Evolutionary conservation across 2,888 invertebrate genomes (phyloP).

Genomic region (Nephrotoma appendiculata): DNA sequence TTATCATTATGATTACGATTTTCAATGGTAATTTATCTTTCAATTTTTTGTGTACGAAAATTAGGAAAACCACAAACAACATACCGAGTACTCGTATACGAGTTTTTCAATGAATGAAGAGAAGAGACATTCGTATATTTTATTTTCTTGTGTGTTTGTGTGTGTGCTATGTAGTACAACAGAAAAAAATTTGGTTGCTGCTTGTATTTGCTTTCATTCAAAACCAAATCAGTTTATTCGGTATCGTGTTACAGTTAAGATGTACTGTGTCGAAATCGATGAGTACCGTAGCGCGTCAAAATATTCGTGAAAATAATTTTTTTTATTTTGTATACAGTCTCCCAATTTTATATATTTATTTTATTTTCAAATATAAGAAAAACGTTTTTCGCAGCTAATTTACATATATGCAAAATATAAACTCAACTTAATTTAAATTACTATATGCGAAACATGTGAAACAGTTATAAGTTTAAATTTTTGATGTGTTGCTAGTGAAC

Average conservation of each 20-base stretch:
- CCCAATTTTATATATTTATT: no score
- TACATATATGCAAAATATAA: neutral
- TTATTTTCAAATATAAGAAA: neutral
- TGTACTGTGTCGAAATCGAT: neutral
- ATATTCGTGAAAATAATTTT: neutral
- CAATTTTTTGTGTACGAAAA: neutral
- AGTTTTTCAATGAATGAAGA: neutral
- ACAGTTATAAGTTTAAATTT: neutral
- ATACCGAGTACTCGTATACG: neutral
- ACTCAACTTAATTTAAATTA: neutral
- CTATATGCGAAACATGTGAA: neutral
- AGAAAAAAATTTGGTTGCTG: neutral
- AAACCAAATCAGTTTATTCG: conserved; percentile 1
- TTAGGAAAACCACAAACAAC: neutral
- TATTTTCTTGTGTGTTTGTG: neutral
- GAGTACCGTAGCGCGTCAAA: no score
- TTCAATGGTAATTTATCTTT: neutral
- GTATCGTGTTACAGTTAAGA: conserved; percentile 1
- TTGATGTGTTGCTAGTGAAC: neutral
- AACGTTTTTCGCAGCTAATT: neutral
- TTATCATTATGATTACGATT: neutral
- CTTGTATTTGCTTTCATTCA: neutral
- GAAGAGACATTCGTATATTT: neutral
- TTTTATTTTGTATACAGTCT: no score
- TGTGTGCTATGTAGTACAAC: neutral